Conservation (phyloP, 2,888 invertebrate species). For the Lasioglossum morio region DNA sequence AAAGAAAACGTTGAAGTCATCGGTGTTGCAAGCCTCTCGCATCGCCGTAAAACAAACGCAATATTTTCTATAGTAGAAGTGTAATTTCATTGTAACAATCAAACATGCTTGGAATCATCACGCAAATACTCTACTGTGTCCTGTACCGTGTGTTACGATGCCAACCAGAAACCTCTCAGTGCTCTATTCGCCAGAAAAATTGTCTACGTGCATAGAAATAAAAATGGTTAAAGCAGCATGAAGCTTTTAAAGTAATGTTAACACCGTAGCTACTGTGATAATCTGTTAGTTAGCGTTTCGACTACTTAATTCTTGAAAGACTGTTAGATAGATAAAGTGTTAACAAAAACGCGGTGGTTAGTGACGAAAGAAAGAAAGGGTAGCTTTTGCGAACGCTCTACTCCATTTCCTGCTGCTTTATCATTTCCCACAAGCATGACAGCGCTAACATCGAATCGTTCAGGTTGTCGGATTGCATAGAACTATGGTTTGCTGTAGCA, state of each 20-base stretch:
- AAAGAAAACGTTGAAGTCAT: neutral
- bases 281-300: neutral
- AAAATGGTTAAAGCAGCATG: neutral
- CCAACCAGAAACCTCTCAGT: slow-evolving; percentile 4
- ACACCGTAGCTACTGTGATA: neutral
- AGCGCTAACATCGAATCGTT: neutral
- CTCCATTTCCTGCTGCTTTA: neutral
- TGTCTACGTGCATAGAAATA: slow-evolving; percentile 21
- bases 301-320: neutral
- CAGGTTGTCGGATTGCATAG: neutral
- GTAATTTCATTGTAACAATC: neutral
- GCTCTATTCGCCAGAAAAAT: slow-evolving; percentile 3
- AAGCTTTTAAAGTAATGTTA: slow-evolving; percentile 5
- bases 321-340: neutral
- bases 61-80: slow-evolving; percentile 21
- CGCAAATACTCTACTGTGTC: slow-evolving; percentile 23
- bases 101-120: slow-evolving; percentile 46
- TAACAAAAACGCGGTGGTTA: neutral
- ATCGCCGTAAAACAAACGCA: slow-evolving; percentile 22
- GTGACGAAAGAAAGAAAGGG: neutral
- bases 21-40: slow-evolving; percentile 44
- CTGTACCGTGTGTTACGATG: slow-evolving; percentile 35
- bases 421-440: neutral
- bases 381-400: neutral
- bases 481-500: neutral